A percentile compares a stretch with the other conserved stretches of the same genome.
Evolutionary conservation across 2,888 invertebrate genomes (phyloP).

Genomic region (Cryptophagus acutangulus): DNA sequence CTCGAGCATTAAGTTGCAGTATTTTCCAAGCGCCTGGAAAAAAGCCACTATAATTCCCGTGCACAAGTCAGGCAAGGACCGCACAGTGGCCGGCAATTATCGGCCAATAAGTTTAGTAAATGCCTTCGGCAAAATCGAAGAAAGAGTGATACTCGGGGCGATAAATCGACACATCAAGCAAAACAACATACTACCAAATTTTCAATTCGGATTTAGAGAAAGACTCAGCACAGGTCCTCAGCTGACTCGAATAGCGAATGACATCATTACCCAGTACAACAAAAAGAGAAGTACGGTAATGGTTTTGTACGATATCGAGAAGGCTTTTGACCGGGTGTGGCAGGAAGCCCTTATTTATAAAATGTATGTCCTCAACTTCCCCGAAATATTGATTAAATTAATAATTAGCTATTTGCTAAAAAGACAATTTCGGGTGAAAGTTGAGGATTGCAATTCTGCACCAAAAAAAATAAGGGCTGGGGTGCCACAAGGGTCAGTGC

Average conservation of each 20-base stretch:
- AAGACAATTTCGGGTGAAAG: neutral
- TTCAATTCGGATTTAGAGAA: conserved; percentile 33
- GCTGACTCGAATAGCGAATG: conserved; percentile 25
- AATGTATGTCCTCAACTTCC: conserved; percentile 24
- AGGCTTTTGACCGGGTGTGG: conserved; percentile 19
- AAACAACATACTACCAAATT: conserved; percentile 11
- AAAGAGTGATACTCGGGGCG: conserved; percentile 17
- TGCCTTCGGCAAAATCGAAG: conserved; percentile 17
- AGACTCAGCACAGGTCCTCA: conserved; percentile 33
- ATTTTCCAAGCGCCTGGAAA: conserved; percentile 28
- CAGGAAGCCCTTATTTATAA: conserved; percentile 29
- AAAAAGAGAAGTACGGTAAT: conserved; percentile 27
- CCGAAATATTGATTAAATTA: conserved; percentile 21
- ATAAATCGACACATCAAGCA: conserved; percentile 10
- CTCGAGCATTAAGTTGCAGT: conserved; percentile 17
- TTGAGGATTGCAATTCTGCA: conserved; percentile 12
- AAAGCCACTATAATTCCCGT: conserved; percentile 24
- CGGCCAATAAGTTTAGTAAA: conserved; percentile 23
- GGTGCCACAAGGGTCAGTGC: conserved; percentile 29
- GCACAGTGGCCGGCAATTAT: conserved; percentile 13
- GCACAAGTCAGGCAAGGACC: conserved; percentile 20
- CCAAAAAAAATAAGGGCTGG: conserved; percentile 26
- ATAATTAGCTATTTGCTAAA: neutral
- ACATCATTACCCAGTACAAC: conserved; percentile 27
- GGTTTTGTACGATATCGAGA: conserved; percentile 11